These are phyloP conservation scores for Coenonympha glycerion DNA, from an alignment of 2,888 invertebrate species.

Conservation along the genomic window DNA sequence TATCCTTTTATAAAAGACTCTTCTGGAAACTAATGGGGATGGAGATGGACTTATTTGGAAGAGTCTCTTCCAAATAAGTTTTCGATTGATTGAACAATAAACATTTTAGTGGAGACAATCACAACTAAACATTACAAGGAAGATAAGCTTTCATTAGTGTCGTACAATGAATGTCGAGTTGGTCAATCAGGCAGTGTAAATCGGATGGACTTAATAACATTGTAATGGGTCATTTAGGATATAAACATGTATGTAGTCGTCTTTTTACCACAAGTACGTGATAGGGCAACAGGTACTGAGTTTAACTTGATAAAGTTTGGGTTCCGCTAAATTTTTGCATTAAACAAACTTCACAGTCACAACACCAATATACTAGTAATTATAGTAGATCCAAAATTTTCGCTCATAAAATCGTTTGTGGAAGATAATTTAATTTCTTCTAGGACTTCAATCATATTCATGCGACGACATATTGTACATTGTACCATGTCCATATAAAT, in stretches of 20 bases:
- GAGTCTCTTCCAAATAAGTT: not conserved
- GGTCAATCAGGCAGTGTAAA: constrained; percentile 4
- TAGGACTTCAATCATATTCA: too few relatives aligned
- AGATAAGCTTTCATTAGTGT: constrained; percentile 3
- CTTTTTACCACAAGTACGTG: constrained; percentile 21
- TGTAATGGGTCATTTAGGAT: constrained; percentile 16
- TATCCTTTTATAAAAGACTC: too few relatives aligned
- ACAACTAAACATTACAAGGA: not conserved
- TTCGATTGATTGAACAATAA: not conserved
- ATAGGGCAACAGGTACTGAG: constrained; percentile 17
- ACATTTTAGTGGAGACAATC: not conserved
- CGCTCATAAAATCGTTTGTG: too few relatives aligned
- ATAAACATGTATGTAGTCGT: constrained; percentile 2
- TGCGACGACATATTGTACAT: too few relatives aligned
- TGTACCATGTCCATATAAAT: too few relatives aligned
- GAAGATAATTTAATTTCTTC: too few relatives aligned
- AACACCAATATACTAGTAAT: too few relatives aligned
- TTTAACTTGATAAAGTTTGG: not conserved
- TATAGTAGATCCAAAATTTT: too few relatives aligned
- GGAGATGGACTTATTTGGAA: too few relatives aligned
- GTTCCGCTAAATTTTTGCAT: too few relatives aligned
- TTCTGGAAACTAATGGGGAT: too few relatives aligned
- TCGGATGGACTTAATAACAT: constrained; percentile 7
- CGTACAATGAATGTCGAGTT: not conserved
- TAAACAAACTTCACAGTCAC: too few relatives aligned